phyloP scores from a whole-genome alignment of 2,797 vertebrate genomes.

The Melanotaenia maccullochi region DNA sequence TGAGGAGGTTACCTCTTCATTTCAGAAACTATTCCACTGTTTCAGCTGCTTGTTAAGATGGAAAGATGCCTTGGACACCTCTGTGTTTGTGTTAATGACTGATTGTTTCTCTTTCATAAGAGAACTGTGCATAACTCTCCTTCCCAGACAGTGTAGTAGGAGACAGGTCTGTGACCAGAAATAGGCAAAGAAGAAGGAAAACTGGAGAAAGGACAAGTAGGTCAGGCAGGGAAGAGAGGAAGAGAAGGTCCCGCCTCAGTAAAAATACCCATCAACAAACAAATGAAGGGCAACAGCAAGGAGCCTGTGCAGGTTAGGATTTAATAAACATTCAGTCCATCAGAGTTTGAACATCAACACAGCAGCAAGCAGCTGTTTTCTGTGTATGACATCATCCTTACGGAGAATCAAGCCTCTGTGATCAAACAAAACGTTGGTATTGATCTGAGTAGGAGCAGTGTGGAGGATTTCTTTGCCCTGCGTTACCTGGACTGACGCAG shows the following conservation, averaged over 20 bases:
- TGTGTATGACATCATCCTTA: background rate
- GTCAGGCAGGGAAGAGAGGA: slow-evolving; percentile 59
- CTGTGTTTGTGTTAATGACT: background rate
- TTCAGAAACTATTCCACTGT: background rate
- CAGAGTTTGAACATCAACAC: background rate
- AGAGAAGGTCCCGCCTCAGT: slow-evolving; percentile 33
- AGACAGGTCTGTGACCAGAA: slow-evolving; percentile 44
- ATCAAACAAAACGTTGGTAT: too few relatives aligned
- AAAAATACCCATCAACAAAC: slow-evolving; percentile 44
- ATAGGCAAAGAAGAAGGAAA: slow-evolving; percentile 53
- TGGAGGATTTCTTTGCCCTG: too few relatives aligned
- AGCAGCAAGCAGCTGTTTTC: too few relatives aligned
- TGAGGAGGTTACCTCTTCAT: background rate
- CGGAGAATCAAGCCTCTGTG: background rate
- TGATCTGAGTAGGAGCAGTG: too few relatives aligned
- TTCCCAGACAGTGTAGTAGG: slow-evolving; percentile 66
- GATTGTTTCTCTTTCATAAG: background rate
- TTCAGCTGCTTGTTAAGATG: background rate
- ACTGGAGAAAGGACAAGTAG: slow-evolving; percentile 60
- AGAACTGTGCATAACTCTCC: slow-evolving; percentile 29
- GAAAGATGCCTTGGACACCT: background rate
- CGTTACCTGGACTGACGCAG: too few relatives aligned
- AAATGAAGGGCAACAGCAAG: slow-evolving; percentile 36
- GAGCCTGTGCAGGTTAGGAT: slow-evolving; percentile 57
- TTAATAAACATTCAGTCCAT: background rate